Conservation (phyloP, 2,113 vertebrate genomes). For the Charina bottae region DNA sequence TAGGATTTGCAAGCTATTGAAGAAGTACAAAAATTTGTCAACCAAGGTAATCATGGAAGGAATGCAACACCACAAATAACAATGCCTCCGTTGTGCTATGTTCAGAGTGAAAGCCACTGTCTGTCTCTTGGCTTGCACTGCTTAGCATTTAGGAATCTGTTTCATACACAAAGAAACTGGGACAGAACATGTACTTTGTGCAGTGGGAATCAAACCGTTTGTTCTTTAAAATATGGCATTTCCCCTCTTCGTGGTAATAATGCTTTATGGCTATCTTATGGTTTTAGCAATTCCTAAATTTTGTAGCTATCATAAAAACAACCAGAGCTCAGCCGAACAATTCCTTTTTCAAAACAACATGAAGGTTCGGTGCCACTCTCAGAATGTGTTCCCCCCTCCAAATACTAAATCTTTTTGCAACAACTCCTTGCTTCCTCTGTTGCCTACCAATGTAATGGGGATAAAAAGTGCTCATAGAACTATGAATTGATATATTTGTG, state of each 20-base stretch:
- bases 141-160: background rate
- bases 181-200: background rate
- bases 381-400: background rate
- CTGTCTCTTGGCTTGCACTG: background rate
- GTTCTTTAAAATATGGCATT: background rate
- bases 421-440: background rate
- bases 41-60: background rate
- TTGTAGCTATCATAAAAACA: background rate
- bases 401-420: background rate
- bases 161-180: background rate
- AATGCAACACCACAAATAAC: background rate
- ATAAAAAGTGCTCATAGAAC: background rate
- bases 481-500: background rate
- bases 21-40: background rate
- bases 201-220: background rate
- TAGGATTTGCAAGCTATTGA: background rate
- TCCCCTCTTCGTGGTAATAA: background rate
- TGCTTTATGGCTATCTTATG: background rate
- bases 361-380: background rate
- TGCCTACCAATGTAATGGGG: background rate
- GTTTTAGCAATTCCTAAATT: background rate
- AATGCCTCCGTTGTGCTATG: background rate
- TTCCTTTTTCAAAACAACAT: background rate
- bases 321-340: background rate
- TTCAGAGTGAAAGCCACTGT: background rate